Conservation (phyloP, 2,113 vertebrate species). For the Elaphurus davidianus region DNA sequence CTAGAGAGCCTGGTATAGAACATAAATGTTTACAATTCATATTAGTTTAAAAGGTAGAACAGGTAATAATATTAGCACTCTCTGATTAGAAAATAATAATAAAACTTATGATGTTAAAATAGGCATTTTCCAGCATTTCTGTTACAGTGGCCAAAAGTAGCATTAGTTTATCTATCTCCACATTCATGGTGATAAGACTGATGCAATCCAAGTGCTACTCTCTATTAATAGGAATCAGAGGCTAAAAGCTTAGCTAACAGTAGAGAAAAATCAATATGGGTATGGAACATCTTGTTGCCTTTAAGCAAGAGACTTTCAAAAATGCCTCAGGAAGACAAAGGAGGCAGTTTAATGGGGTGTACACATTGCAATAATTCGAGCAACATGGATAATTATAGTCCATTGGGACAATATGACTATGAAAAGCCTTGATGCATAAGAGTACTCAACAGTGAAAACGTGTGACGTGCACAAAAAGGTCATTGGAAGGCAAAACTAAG, state of each 20-base stretch:
- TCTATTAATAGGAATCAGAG: background rate
- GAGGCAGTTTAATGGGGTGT: background rate
- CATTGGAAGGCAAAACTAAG: background rate
- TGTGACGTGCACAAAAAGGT: background rate
- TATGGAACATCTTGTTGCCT: background rate
- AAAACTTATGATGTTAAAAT: background rate
- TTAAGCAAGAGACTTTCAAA: slow-evolving; percentile 40
- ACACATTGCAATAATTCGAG: background rate
- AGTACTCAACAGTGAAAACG: background rate
- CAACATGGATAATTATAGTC: background rate
- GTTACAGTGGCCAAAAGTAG: background rate
- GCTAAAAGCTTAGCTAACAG: background rate
- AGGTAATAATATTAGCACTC: background rate
- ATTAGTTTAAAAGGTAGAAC: background rate
- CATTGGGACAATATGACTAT: background rate
- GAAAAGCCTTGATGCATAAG: background rate
- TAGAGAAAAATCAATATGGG: background rate
- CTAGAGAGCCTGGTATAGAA: background rate
- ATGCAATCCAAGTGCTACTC: background rate
- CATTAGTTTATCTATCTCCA: background rate
- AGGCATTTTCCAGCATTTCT: background rate
- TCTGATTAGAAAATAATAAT: background rate
- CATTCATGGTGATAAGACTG: background rate
- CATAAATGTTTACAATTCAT: background rate
- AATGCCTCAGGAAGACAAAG: background rate